Evolutionary conservation across 1,140 invertebrate species (phyloP).

Genomic region (Chelonus insularis): DNA sequence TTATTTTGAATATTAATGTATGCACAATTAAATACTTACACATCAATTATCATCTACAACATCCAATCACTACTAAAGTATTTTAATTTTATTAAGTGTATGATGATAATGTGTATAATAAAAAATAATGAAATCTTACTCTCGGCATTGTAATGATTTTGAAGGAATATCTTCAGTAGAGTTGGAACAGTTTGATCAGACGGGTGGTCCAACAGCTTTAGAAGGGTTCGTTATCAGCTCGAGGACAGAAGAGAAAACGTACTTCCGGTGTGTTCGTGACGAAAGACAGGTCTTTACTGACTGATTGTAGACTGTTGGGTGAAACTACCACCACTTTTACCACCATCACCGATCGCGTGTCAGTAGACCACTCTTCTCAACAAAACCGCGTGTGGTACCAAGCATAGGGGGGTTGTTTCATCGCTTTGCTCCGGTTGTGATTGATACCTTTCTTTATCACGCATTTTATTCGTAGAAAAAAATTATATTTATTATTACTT

Average conservation of each 20-base stretch:
- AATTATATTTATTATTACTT: no score
- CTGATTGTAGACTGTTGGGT: constrained; percentile 20
- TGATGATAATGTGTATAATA: background rate
- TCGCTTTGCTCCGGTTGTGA: constrained; percentile 7
- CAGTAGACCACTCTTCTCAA: constrained; percentile 23
- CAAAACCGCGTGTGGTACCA: constrained; percentile 21
- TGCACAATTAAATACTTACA: no score
- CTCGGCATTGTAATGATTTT: constrained; percentile 38
- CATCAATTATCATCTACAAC: no score
- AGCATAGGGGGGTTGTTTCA: constrained; percentile 30
- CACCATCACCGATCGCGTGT: constrained; percentile 36
- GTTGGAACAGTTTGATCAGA: constrained; percentile 37
- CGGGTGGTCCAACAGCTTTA: no score
- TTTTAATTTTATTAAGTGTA: no score
- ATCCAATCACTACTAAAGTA: constrained; percentile 32
- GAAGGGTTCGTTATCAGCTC: constrained; percentile 28
- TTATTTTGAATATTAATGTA: constrained; percentile 1
- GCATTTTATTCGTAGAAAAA: background rate
- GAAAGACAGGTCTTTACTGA: constrained; percentile 46
- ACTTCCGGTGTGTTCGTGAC: constrained; percentile 37
- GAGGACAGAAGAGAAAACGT: constrained; percentile 20
- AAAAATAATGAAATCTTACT: constrained; percentile 33
- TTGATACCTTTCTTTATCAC: background rate
- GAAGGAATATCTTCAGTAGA: background rate
- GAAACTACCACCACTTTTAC: constrained; percentile 30